Evolutionary conservation across 2,113 vertebrate species (phyloP).

Genomic region (Cricetomys ansorgei): DNA sequence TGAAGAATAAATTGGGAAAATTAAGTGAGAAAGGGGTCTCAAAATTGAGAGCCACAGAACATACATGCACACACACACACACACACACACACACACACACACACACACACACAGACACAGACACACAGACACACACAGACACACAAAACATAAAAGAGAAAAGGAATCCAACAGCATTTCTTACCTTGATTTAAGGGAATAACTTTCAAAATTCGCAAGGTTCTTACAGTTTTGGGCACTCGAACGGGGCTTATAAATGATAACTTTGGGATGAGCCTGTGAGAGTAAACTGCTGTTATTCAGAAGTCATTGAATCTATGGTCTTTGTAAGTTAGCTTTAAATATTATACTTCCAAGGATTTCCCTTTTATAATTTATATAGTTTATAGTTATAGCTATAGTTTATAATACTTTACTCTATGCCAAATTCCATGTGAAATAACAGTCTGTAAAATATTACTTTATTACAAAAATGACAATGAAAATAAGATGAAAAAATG

Average conservation of each 20-base stretch:
- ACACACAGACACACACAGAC: too few species aligned
- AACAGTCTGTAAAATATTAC: background rate
- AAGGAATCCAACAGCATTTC: background rate
- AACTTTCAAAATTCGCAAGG: conserved; percentile 78
- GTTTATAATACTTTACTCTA: background rate
- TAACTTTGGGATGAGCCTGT: conserved; percentile 71
- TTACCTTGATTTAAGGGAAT: conserved; percentile 78
- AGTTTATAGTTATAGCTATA: too few species aligned
- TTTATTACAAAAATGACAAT: background rate
- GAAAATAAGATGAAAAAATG: too few species aligned
- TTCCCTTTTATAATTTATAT: too few species aligned
- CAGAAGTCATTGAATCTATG: background rate
- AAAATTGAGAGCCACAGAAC: too few species aligned
- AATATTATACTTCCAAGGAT: background rate
- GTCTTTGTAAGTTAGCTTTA: conserved; percentile 52
- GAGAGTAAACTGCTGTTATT: conserved; percentile 43
- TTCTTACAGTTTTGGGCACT: conserved; percentile 52
- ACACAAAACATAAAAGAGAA: background rate
- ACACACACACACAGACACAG: too few species aligned
- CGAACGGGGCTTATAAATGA: background rate
- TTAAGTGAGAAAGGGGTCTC: too few species aligned
- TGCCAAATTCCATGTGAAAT: background rate
- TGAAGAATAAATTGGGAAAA: too few species aligned
- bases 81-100: too few species aligned
- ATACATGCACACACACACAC: too few species aligned